Evolutionary conservation across 1,140 invertebrate species (phyloP), one percentile per base, ranked within the genome.

Genomic region (Drosophila rhopaloa): DNA sequence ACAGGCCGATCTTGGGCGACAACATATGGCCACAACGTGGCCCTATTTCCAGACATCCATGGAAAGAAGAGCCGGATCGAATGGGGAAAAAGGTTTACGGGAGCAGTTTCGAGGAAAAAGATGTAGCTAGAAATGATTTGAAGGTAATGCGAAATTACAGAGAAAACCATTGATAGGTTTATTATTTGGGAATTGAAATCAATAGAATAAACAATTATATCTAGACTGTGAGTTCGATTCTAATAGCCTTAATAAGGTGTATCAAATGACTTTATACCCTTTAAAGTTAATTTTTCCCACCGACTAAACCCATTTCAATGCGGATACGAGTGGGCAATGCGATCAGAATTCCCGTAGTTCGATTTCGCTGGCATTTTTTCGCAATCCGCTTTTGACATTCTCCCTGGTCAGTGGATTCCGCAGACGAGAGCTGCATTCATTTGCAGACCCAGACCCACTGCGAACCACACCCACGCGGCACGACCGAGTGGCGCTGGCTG

Each of bases 11-110:
- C 67, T 55, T 67, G 75, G 62, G 74, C 81, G 70, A 83, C 77
- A 86, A 79, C 81, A 86, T 77, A 88, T 86, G 83, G 79, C 59
- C 72, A 67, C 83, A 86, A 89, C 79, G 80, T 86, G 84, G 66
- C 57, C 46, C 61, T 55, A 35, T 47, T 43, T 56, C 37, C 51
- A 65, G 37, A 56, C 38, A 24, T 24, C 24, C 24, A 62, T 27
- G 32, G 41, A 41, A 46, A 59, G 47, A 43, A 80, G 72, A 54
- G 32, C 40, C 68, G 27, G 38, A 41, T 41, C 29, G 35, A 32
- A 41, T 67, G 46, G 65, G 65, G 32, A 32, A 32, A 47, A 71
- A 57, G 67, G 67, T 71, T 71, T 70, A 48, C 8, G 66, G 37
- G n/a, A 48, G 24, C 16, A 47, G 24, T 61, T 56, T 56, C 27